Percentiles rank a stretch among this genome's conserved stretches.
Conservation (phyloP, 2,797 vertebrate genomes). For the Poecilia wingei region DNA sequence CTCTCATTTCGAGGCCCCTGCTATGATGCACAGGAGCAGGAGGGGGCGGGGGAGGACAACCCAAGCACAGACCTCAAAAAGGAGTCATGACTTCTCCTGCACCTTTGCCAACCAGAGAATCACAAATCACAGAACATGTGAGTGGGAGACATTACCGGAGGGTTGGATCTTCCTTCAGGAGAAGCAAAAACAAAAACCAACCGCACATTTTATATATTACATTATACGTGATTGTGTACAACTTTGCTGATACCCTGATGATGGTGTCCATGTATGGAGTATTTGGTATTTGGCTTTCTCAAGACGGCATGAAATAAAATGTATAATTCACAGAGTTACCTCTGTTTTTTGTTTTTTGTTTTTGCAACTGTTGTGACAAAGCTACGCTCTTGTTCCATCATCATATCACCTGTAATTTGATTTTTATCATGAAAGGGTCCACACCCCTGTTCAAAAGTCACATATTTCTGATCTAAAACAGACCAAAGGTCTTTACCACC, state of each 20-base stretch:
- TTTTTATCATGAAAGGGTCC: constrained; percentile 14
- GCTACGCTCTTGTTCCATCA: constrained; percentile 65
- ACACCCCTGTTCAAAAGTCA: constrained; percentile 6
- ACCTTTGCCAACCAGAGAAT: constrained; percentile 70
- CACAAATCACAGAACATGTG: constrained; percentile 61
- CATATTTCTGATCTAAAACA: neutral
- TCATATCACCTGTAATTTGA: constrained; percentile 51
- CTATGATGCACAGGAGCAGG: constrained; percentile 51
- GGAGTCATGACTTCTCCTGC: constrained; percentile 69
- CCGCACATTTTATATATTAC: constrained; percentile 81
- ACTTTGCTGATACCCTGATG: constrained; percentile 80
- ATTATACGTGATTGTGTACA: constrained; percentile 82
- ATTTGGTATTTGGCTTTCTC: constrained; percentile 83
- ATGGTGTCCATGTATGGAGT: constrained; percentile 81
- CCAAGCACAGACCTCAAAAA: constrained; percentile 68
- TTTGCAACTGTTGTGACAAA: constrained; percentile 74
- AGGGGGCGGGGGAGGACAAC: constrained; percentile 17
- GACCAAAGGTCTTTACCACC: neutral
- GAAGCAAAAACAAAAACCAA: constrained; percentile 56
- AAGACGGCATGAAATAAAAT: constrained; percentile 82
- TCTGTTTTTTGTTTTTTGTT: constrained; percentile 78
- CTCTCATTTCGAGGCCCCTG: constrained; percentile 47
- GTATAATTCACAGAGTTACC: constrained; percentile 80
- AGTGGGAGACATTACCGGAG: constrained; percentile 62
- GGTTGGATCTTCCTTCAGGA: constrained; percentile 67